These are phyloP conservation scores for Enhydra lutris DNA, from an alignment of 2,113 vertebrate genomes.

Conservation along the genomic window DNA sequence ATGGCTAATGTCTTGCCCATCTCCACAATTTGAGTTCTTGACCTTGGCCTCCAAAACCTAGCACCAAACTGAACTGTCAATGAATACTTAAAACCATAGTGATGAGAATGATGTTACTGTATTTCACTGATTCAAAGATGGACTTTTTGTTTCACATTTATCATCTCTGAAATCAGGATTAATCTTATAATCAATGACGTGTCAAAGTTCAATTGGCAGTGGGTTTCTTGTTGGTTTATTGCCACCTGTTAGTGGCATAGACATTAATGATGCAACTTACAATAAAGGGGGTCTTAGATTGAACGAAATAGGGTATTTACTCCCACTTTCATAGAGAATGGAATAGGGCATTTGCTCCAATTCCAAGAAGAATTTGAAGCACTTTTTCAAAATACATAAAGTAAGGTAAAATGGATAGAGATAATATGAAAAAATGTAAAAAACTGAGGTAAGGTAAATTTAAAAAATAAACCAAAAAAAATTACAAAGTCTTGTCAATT, in stretches of 20 bases:
- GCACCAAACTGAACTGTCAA: not conserved
- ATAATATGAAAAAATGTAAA: not conserved
- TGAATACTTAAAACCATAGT: not conserved
- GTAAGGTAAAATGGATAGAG: slow-evolving; percentile 5
- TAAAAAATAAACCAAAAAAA: not conserved
- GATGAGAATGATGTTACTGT: not conserved
- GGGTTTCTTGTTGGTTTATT: not conserved
- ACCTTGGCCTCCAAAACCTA: not conserved
- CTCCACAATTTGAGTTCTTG: not conserved
- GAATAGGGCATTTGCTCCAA: not conserved
- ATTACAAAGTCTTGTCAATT: not conserved
- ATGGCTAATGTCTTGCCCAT: not conserved
- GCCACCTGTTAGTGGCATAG: not conserved
- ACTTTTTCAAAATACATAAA: not conserved
- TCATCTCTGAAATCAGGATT: not conserved
- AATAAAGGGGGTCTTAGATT: not conserved
- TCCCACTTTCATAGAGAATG: not conserved
- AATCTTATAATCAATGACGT: not conserved
- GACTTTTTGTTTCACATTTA: not conserved
- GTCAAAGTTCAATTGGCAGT: not conserved
- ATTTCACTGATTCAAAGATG: not conserved
- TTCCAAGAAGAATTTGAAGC: not conserved
- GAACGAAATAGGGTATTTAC: not conserved
- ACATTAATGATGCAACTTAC: not conserved
- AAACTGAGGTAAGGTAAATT: not conserved